Evolutionary conservation across 2,888 invertebrate species (phyloP).

Genomic region (Drosophila picticornis): DNA sequence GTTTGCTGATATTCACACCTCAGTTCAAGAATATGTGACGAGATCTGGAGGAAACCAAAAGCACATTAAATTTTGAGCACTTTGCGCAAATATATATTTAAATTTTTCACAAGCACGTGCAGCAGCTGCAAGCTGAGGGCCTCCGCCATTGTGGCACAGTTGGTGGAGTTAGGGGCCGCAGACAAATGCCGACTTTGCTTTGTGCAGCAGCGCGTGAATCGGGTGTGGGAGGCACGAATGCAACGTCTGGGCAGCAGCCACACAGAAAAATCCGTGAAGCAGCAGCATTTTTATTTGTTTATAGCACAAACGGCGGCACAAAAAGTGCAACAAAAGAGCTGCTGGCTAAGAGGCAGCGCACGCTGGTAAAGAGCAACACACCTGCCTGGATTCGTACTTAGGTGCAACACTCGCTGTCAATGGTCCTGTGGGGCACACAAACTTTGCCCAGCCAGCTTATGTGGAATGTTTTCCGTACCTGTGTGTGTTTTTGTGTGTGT

Average conservation of each 20-base stretch:
- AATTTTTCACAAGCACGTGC: slow-evolving; percentile 50
- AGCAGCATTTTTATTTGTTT: slow-evolving; percentile 74
- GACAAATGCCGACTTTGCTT: slow-evolving; percentile 79
- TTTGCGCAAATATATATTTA: slow-evolving; percentile 38
- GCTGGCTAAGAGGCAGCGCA: slow-evolving; percentile 49
- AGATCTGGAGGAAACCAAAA: background rate
- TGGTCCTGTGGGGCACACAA: slow-evolving; percentile 46
- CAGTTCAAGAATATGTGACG: background rate
- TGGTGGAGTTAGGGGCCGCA: slow-evolving; percentile 22
- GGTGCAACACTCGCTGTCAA: slow-evolving; percentile 65
- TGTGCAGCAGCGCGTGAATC: slow-evolving; percentile 81
- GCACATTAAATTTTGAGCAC: slow-evolving; percentile 20
- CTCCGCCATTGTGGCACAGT: slow-evolving; percentile 53
- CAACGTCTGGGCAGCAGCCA: slow-evolving; percentile 61
- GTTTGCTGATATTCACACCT: background rate
- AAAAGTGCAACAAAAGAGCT: slow-evolving; percentile 72
- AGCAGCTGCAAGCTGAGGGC: slow-evolving; percentile 41
- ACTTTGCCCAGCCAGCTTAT: slow-evolving; percentile 30
- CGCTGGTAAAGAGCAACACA: slow-evolving; percentile 48
- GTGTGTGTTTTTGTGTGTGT: background rate
- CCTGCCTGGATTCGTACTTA: slow-evolving; percentile 22
- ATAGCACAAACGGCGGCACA: slow-evolving; percentile 64
- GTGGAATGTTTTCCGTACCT: slow-evolving; percentile 12
- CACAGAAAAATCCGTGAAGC: slow-evolving; percentile 34
- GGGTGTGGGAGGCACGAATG: slow-evolving; percentile 51